Percentiles rank a stretch among this genome's conserved stretches.
These are phyloP conservation scores for Thamnophis sirtalis DNA, from an alignment of 2,113 vertebrate genomes.

Conservation along the genomic window DNA sequence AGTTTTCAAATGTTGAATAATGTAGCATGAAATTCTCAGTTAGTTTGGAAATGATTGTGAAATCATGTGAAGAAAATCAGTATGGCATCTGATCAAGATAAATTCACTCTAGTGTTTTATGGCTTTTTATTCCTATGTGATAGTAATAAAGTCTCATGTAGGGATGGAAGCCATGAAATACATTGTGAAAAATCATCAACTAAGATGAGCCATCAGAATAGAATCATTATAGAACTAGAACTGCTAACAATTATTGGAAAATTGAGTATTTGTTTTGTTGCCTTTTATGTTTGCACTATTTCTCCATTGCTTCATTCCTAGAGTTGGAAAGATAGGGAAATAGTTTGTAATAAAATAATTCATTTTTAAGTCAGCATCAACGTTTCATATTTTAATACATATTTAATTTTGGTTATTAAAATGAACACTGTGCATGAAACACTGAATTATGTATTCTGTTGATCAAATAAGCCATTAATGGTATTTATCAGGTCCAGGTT, in stretches of 20 bases:
- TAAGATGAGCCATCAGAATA: conserved; percentile 80
- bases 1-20: conserved; percentile 74
- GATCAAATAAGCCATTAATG: conserved; percentile 44
- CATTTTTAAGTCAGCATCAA: conserved; percentile 57
- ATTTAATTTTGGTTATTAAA: conserved; percentile 55
- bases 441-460: conserved; percentile 25
- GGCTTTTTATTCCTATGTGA: conserved; percentile 99
- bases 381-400: conserved; percentile 57
- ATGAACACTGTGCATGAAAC: conserved; percentile 62
- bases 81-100: conserved; percentile 83
- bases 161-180: conserved; percentile 99
- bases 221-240: conserved; percentile 66
- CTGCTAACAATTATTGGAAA: conserved; percentile 61
- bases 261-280: conserved; percentile 62
- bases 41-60: conserved; percentile 80
- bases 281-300: conserved; percentile 53
- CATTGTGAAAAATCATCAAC: conserved; percentile 88
- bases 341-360: conserved; percentile 39
- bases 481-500: conserved; percentile 58
- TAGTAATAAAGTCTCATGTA: conserved; percentile 95
- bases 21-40: conserved; percentile 79
- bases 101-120: conserved; percentile 96
- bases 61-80: conserved; percentile 82
- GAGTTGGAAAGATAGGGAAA: conserved; percentile 58
- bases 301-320: conserved; percentile 53